Percentiles rank a stretch among this genome's conserved stretches.
phyloP scores from a whole-genome alignment of 2,113 vertebrate species.

The Pachypanchax playfairii region DNA sequence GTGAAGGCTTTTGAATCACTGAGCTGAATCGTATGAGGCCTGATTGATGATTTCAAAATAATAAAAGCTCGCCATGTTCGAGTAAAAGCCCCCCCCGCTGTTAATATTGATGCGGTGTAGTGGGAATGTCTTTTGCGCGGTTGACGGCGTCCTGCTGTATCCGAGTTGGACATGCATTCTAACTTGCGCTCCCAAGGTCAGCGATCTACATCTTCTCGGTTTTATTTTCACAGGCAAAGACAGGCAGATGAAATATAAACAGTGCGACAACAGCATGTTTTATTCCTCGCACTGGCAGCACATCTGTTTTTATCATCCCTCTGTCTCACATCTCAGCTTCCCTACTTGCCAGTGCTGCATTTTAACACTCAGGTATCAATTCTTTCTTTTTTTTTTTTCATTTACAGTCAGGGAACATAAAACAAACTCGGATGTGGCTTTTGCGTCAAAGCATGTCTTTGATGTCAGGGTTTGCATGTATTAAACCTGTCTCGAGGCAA shows the following conservation, averaged over 20 bases:
- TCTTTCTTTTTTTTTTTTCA: neutral
- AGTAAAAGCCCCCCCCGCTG: slow-evolving; percentile 39
- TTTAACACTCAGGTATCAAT: slow-evolving; percentile 32
- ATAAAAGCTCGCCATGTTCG: slow-evolving; percentile 3
- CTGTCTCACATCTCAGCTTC: slow-evolving; percentile 22
- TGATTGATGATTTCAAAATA: slow-evolving; percentile 51
- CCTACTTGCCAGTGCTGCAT: slow-evolving; percentile 4
- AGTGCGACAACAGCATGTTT: slow-evolving; percentile 3
- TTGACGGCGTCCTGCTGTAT: slow-evolving; percentile 18
- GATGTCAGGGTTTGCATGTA: slow-evolving; percentile 2
- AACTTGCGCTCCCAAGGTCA: slow-evolving; percentile 44
- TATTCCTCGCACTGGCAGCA: slow-evolving; percentile 6
- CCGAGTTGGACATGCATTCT: neutral
- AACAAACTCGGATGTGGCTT: slow-evolving; percentile 1
- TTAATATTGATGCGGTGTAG: slow-evolving; percentile 32
- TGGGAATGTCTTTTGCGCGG: slow-evolving; percentile 34
- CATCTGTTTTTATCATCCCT: slow-evolving; percentile 15
- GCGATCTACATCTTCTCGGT: slow-evolving; percentile 33
- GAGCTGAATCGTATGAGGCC: slow-evolving; percentile 45
- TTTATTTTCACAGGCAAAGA: slow-evolving; percentile 25
- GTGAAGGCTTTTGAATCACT: slow-evolving; percentile 10
- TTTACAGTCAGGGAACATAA: slow-evolving; percentile 20
- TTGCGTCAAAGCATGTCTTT: slow-evolving; percentile 33
- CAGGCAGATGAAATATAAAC: neutral
- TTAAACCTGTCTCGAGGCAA: slow-evolving; percentile 7